A percentile compares a stretch with the other conserved stretches of the same genome.
These are phyloP conservation scores for Rhodophaea formosa DNA, from an alignment of 2,888 invertebrate genomes.

Conservation along the genomic window DNA sequence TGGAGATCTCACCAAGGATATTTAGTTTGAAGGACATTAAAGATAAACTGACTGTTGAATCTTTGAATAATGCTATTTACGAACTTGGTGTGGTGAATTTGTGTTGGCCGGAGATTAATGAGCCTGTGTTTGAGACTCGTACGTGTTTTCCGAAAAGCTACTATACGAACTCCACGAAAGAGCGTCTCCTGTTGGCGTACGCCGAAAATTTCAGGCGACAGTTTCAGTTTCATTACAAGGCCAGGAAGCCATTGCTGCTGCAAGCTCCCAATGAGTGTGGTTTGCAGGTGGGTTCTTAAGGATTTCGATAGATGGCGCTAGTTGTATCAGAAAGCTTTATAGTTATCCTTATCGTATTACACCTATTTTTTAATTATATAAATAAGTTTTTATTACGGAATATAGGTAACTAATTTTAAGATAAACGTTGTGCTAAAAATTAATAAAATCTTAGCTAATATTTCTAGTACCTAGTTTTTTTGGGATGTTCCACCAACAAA, in stretches of 20 bases:
- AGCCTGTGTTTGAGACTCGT: conserved; percentile 80
- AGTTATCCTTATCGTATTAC: no score
- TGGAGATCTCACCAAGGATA: conserved; percentile 63
- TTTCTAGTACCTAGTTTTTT: no score
- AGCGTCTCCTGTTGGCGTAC: conserved; percentile 85
- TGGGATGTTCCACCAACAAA: no score
- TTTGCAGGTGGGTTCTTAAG: conserved; percentile 81
- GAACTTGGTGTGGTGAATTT: conserved; percentile 83
- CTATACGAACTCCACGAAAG: conserved; percentile 84
- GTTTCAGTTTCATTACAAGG: conserved; percentile 77
- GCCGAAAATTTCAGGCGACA: conserved; percentile 90
- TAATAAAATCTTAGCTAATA: no score
- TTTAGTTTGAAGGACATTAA: conserved; percentile 54
- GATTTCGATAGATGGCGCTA: conserved; percentile 35
- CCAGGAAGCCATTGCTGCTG: conserved; percentile 84
- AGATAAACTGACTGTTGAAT: conserved; percentile 71
- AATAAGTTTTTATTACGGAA: no score
- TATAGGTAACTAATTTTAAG: no score
- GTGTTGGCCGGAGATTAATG: conserved; percentile 82
- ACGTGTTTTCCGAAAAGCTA: conserved; percentile 84
- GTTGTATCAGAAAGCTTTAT: not conserved
- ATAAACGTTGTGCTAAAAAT: no score
- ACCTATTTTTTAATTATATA: no score
- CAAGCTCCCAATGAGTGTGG: conserved; percentile 89
- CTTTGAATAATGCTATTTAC: conserved; percentile 81